Evolutionary conservation across 2,113 vertebrate genomes (phyloP), one percentile per base, ranked within the genome.

Genomic region (Pollimyrus isidori): DNA sequence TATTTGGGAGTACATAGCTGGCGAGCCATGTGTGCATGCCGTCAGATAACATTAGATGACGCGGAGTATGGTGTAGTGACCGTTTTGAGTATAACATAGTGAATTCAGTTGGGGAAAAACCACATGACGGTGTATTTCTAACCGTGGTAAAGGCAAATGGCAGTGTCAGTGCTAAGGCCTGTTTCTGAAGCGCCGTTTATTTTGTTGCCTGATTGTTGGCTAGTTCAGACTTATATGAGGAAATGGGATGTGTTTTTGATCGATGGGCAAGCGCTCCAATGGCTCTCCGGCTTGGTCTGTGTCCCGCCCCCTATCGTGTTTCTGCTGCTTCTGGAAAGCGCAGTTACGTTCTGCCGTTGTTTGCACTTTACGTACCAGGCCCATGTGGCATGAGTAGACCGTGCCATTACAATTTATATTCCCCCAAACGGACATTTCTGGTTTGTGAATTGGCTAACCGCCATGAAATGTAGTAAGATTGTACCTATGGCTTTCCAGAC

Each of bases 201-300:
- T 15, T 53, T 21, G 35, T 26, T 23, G 50, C 26, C 23, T 87
- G 49, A 56, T 23, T 45, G 45, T 23, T 87, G 35, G 30, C 30
- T 56, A 30, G 26, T 21, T 86, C 4, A 86, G 42, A 35, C 58
- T 56, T 30, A 10, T 35, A 21, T 30, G 89, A 87, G 89, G 49
- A 87, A 80, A 52, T 45, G 46, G 26, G 26, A 82, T 7, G 30
- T 2, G 9, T 10, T 26, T 26, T 62, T 90, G 86, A 90, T 80
- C 87, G 89, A 90, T 35, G 73, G 89, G 21, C 7, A 17, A 58
- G 21, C 35, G 58, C 45, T 73, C 89, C 69, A 90, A 76, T 90
- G 52, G 56, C 35, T 19, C 7, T 7, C n/a, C 21, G 69, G 45
- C 19, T n/a, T 23, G 21, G 45, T 21, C 39, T 11, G 35, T 7